Conservation (phyloP, 1,140 invertebrate genomes). For the Brachystomella parvula region DNA sequence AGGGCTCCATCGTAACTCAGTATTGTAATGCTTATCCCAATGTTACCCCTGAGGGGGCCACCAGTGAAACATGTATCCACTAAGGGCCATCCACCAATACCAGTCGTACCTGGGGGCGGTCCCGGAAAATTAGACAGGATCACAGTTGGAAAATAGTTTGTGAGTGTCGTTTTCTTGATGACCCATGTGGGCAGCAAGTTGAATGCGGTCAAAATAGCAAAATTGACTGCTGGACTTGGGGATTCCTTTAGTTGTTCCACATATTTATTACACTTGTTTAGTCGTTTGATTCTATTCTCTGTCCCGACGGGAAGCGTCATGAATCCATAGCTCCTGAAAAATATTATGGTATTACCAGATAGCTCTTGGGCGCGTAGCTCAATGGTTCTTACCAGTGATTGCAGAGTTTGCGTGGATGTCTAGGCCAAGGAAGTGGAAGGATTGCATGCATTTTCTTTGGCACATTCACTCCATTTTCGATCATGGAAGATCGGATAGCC, state of each 20-base stretch:
- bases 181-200: conserved; percentile 35
- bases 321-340: conserved; percentile 34
- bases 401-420: conserved; percentile 30
- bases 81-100: conserved; percentile 37
- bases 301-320: conserved; percentile 26
- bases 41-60: conserved; percentile 18
- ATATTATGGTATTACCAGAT: conserved; percentile 1
- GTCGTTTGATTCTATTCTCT: conserved; percentile 9
- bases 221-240: conserved; percentile 31
- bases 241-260: conserved; percentile 31
- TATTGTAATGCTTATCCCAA: conserved; percentile 8
- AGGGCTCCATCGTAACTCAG: conserved; percentile 26
- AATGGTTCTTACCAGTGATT: conserved; percentile 32
- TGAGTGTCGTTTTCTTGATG: conserved; percentile 25
- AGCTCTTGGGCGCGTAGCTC: too few relatives aligned
- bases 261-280: conserved; percentile 23
- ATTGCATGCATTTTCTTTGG: conserved; percentile 35
- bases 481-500: conserved; percentile 30
- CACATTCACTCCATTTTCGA: conserved; percentile 25
- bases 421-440: conserved; percentile 32
- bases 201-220: conserved; percentile 25
- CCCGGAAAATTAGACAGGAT: conserved; percentile 36
- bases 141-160: conserved; percentile 33
- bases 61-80: conserved; percentile 2
- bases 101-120: conserved; percentile 39